Conservation (phyloP, 2,113 vertebrate species). For the Xiphorhynchus elegans region DNA sequence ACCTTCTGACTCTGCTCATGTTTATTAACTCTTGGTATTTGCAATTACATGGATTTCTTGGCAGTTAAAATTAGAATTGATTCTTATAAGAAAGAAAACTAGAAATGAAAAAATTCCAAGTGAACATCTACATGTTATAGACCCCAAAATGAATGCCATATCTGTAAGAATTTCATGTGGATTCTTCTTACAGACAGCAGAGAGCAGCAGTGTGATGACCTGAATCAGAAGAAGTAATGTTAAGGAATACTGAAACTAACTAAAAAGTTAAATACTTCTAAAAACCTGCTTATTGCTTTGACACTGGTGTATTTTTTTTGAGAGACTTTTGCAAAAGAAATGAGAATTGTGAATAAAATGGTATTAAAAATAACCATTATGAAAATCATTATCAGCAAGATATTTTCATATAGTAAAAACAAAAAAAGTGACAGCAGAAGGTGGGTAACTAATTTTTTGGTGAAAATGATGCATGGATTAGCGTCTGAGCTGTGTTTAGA, state of each 20-base stretch:
- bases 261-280: not conserved
- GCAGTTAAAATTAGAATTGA: not conserved
- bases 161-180: not conserved
- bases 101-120: not conserved
- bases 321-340: not conserved
- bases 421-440: not conserved
- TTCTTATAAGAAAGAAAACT: not conserved
- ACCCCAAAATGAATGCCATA: not conserved
- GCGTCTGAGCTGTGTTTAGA: not conserved
- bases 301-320: not conserved
- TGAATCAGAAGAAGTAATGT: not conserved
- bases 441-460: not conserved
- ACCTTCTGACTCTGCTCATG: not conserved
- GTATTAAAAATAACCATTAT: not conserved
- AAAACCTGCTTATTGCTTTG: not conserved
- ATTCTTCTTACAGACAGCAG: constrained; percentile 27
- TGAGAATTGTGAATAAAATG: not conserved
- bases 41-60: not conserved
- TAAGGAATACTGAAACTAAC: not conserved
- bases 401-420: not conserved
- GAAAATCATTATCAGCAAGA: not conserved
- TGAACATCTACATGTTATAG: not conserved
- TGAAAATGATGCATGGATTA: not conserved
- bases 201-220: constrained; percentile 51
- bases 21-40: not conserved